Evolutionary conservation across 2,113 vertebrate species (phyloP), one percentile per base, ranked within the genome.

Genomic region (Alethe castanea): DNA sequence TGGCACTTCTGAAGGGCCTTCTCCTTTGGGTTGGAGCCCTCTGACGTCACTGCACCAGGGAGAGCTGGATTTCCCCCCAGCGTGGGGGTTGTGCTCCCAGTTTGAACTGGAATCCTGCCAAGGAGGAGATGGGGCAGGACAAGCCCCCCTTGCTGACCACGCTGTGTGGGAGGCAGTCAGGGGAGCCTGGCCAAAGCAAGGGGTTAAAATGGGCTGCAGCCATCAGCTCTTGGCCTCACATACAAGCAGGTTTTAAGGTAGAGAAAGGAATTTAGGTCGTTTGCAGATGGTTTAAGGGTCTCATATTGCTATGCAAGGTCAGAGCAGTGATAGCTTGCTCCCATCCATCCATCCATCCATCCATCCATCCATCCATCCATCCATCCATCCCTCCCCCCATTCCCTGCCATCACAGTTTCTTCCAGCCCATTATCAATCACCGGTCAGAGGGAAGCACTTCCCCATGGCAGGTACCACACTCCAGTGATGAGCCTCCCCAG

Each of bases 401-500:
- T 33, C 66, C 59, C 78, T 28, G 33, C 56, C 8, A 17, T 36
- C 12, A 1, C 3, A 1, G 26, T 11, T 87, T 57, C 24, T 86
- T 42, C 57, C 45, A 25, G 71, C 9, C 36, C 42, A 47, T 47
- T 54, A 77, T 8, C 77, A 79, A 67, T 48, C 66, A 19, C 47
- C 0, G 0, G 2, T 14, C 20, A 24, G 57, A 79, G 50, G 62
- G 38, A 87, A 64, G 29, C 5, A 1, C 12, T 60, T 64, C 77
- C 78, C 2, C 0, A 12, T 1, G 2, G 52, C 29, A 24, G 60
- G 35, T 40, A 62, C 31, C 0, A 1, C 64, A 38, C 29, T 24
- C 31, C 33, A 11, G 48, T 0, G 36, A 29, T 14, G 57, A 12
- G 42, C 42, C 40, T n/a, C 2, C 0, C 31, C 44, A 19, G 7